phyloP scores from a whole-genome alignment of 2,113 vertebrate species.

The Ornithorhynchus anatinus region DNA sequence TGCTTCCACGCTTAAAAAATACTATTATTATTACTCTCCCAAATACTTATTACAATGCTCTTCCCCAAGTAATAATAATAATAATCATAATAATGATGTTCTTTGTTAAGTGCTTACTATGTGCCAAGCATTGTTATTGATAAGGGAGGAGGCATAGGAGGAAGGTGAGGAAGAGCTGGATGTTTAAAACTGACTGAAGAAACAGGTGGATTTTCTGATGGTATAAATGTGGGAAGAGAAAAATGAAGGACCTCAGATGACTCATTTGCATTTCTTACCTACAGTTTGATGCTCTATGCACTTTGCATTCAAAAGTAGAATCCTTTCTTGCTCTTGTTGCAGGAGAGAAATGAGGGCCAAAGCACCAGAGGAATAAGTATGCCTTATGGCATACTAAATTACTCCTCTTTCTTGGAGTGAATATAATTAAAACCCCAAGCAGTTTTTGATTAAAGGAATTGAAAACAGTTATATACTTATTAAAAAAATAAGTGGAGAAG shows the following conservation, averaged over 20 bases:
- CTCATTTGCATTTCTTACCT: neutral
- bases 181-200: too few species aligned
- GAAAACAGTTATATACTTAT: neutral
- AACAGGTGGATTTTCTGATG: neutral
- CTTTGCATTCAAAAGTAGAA: conserved; percentile 13
- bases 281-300: neutral
- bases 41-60: too few species aligned
- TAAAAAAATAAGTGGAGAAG: neutral
- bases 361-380: neutral
- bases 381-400: neutral
- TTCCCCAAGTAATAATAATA: neutral
- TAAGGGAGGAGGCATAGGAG: too few species aligned
- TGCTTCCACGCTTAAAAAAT: too few species aligned
- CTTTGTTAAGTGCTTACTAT: neutral
- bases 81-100: neutral
- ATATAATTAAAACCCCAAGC: neutral
- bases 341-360: neutral
- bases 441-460: conserved; percentile 2
- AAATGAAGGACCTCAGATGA: neutral
- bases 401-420: neutral
- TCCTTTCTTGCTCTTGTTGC: conserved; percentile 11
- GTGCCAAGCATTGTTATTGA: too few species aligned
- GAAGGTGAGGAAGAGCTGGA: too few species aligned
- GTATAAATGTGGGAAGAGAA: neutral
- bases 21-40: too few species aligned